Conservation (phyloP, 2,113 vertebrate genomes). For the Erythrocercus mccallii region DNA sequence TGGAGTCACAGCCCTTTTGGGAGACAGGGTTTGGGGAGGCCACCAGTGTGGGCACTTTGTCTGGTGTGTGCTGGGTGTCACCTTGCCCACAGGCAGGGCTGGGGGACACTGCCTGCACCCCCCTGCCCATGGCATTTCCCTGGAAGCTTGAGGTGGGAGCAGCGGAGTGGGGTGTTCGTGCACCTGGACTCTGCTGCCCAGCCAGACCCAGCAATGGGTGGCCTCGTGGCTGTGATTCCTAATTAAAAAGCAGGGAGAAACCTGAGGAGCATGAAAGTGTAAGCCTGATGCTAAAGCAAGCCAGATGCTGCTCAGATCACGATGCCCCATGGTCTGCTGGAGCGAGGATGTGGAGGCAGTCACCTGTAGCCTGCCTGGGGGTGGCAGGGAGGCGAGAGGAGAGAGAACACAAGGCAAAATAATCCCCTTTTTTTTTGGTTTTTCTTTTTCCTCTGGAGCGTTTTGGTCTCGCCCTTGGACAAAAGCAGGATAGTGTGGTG, state of each 20-base stretch:
- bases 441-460: neutral
- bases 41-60: accelerated
- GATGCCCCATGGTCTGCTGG: neutral
- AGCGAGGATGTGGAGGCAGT: neutral
- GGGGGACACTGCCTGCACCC: neutral
- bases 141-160: neutral
- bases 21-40: neutral
- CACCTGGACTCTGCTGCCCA: neutral
- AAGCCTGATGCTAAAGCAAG: neutral
- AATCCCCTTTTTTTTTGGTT: neutral
- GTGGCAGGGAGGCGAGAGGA: neutral
- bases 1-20: neutral
- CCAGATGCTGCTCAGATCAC: neutral
- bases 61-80: neutral
- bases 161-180: accelerated
- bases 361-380: neutral
- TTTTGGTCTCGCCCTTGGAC: constrained; percentile 38
- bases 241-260: neutral
- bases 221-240: neutral
- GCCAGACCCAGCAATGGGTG: neutral
- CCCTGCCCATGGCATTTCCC: accelerated
- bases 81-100: neutral
- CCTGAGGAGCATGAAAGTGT: neutral
- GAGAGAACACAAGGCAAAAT: neutral
- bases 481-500: constrained; percentile 52